These are phyloP conservation scores for Propithecus coquereli DNA, from an alignment of 2,113 vertebrate species.

Conservation along the genomic window DNA sequence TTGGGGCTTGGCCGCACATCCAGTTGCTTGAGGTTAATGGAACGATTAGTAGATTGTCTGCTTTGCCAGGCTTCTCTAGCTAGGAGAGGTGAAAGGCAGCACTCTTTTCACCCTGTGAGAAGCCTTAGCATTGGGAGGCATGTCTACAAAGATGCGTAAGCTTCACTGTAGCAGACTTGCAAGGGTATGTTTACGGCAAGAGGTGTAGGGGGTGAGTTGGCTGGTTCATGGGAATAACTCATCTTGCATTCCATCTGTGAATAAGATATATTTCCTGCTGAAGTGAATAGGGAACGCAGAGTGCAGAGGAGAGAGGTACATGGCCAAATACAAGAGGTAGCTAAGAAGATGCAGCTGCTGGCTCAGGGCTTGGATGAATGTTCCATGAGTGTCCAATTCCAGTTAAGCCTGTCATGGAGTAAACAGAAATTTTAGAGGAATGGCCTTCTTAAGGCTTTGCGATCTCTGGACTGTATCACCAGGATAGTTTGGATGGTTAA, in stretches of 20 bases:
- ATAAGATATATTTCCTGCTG: rapidly evolving
- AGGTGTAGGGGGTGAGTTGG: background rate
- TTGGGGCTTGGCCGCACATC: background rate
- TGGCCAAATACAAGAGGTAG: too few species aligned
- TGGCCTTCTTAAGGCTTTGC: background rate
- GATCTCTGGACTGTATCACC: conserved; percentile 55
- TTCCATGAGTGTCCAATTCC: background rate
- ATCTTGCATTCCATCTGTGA: background rate
- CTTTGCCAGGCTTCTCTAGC: background rate
- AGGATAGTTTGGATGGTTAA: background rate
- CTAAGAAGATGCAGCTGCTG: background rate
- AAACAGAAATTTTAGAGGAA: background rate
- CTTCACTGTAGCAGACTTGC: background rate
- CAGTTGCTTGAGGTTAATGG: background rate
- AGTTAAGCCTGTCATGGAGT: background rate
- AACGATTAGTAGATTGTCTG: background rate
- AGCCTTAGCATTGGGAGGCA: background rate
- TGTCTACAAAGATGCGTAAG: background rate
- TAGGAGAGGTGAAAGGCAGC: background rate
- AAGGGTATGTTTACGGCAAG: background rate
- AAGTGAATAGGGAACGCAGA: background rate
- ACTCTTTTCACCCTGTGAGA: background rate
- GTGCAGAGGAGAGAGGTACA: background rate
- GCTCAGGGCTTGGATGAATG: background rate
- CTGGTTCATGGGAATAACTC: background rate